These are phyloP conservation scores for Tragelaphus buxtoni DNA, from an alignment of 2,113 vertebrate species.

Conservation along the genomic window DNA sequence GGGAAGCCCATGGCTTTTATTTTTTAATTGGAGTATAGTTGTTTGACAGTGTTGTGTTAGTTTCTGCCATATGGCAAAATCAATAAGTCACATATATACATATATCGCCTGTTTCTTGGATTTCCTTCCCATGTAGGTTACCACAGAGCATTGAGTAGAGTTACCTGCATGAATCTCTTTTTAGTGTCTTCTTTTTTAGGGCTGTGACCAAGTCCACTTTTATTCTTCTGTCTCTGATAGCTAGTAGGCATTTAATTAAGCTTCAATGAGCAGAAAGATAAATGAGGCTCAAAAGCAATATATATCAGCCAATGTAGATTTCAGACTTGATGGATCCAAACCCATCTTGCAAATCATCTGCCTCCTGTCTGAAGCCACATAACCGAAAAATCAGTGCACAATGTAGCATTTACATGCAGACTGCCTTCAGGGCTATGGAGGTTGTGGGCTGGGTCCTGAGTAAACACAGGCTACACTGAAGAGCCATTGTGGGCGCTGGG, in stretches of 20 bases:
- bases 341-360: constrained; percentile 48
- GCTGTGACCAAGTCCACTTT: no score
- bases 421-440: constrained; percentile 43
- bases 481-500: constrained; percentile 56
- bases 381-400: constrained; percentile 39
- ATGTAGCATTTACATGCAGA: constrained; percentile 59
- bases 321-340: background rate
- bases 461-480: constrained; percentile 66
- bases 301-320: no score
- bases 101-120: no score
- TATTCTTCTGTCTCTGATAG: no score
- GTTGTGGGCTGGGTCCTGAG: constrained; percentile 44
- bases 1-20: background rate
- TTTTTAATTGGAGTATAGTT: background rate
- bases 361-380: constrained; percentile 20
- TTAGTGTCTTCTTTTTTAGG: no score
- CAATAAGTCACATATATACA: background rate
- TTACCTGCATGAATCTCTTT: no score
- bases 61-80: background rate
- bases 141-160: no score
- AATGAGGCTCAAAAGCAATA: no score
- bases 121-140: no score
- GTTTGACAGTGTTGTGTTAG: background rate
- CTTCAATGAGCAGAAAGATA: no score
- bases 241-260: no score